Conservation (phyloP, 2,797 vertebrate species). For the Pyrocephalus nanus region DNA sequence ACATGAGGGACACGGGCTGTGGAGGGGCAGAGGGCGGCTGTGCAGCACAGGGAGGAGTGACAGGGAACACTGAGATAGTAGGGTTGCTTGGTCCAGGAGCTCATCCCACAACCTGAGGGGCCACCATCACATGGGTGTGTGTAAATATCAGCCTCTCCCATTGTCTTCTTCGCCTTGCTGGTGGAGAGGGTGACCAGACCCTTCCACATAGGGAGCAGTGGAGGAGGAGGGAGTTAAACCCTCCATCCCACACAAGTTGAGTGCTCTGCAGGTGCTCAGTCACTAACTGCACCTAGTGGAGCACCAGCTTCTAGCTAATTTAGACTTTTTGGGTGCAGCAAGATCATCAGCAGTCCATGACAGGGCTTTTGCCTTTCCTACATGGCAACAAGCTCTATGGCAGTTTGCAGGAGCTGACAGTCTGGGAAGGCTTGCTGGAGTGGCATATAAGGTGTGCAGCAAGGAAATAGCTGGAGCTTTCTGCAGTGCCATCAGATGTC, state of each 20-base stretch:
- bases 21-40: not conserved
- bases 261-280: not conserved
- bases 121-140: not conserved
- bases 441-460: not conserved
- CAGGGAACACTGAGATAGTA: not conserved
- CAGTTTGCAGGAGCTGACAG: not conserved
- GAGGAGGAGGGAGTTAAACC: not conserved
- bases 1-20: not conserved
- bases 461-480: not conserved
- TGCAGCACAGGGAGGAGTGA: not conserved
- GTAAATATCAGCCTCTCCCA: not conserved
- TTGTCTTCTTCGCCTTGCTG: rapidly evolving
- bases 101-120: not conserved
- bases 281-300: rapidly evolving
- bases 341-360: not conserved
- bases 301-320: not conserved
- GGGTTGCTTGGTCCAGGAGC: not conserved
- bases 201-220: rapidly evolving
- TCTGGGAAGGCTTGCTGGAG: not conserved
- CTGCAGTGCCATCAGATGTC: not conserved
- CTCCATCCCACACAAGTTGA: rapidly evolving
- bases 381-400: not conserved
- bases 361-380: not conserved
- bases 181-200: not conserved
- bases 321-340: not conserved